Base-by-base conservation (phyloP, 1,140 invertebrate species). In the Octopus bimaculoides region DNA sequence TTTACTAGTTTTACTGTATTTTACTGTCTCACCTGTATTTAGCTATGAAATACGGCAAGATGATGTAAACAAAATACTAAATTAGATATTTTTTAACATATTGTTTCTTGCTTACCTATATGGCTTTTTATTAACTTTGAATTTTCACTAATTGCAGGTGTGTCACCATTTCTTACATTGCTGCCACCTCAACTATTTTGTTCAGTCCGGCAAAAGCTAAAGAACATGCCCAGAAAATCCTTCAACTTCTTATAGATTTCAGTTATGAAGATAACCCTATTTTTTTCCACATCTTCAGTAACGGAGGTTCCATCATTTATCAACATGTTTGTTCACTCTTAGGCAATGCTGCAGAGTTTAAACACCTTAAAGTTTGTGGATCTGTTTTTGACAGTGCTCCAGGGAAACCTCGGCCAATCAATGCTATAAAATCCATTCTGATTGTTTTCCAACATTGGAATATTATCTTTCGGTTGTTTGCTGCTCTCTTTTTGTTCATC, bases 281-380 rank as follows among this genome's bases (percentile, higher is more conserved):
- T 66, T 93, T 95, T 78, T 93, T 95, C 85, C 95, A 95, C 82
- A 92, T 94, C 56, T 95, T 96, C 87, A 95, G 94, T 77, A 96
- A 95, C 88, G 94, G 94, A 17, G 95, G 95, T 52, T 93, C 93
- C 2, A 85, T 83, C 79, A 81, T 89, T 3, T 87, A 88, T 78
- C 78, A 81, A 17, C 79, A 85, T 69, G 84, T 88, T 55, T 81
- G 81, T 17, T 82, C 86, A 54, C 80, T 87, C 14, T 81, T 91
- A 17, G 81, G 84, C 52, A 82, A 82, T 26, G 78, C 81, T 10
- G 77, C 84, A 9, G 79, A 84, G 56, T 84, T 84, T 52, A 77
- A 83, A 75, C 82, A 82, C 54, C 89, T 91, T 55, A 82, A 93
- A 89, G 91, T 95, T 5, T 92, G 92, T 83, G 94, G 94, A 12